Conservation (phyloP, 2,113 vertebrate genomes). For the Dunckerocampus dactyliophorus region DNA sequence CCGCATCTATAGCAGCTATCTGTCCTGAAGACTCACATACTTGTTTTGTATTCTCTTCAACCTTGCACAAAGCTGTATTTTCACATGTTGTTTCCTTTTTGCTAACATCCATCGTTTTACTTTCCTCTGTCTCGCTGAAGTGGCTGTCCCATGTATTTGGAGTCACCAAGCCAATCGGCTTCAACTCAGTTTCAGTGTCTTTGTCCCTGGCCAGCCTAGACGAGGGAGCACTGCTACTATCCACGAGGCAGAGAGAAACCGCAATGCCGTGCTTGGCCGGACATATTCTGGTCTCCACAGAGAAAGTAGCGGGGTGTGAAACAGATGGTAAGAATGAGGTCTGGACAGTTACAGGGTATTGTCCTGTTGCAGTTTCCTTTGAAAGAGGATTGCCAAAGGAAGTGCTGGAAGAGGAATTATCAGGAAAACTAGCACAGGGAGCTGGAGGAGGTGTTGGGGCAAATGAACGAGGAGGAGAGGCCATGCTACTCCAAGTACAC, state of each 20-base stretch:
- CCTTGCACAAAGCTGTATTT: constrained; percentile 10
- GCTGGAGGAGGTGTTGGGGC: constrained; percentile 27
- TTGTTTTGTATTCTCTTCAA: constrained; percentile 19
- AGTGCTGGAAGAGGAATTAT: constrained; percentile 15
- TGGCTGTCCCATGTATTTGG: constrained; percentile 68
- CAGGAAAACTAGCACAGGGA: constrained; percentile 23
- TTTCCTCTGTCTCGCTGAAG: constrained; percentile 23
- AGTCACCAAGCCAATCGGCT: constrained; percentile 55
- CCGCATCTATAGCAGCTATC: constrained; percentile 61
- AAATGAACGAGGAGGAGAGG: constrained; percentile 32
- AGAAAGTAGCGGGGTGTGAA: neutral
- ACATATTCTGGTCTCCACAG: constrained; percentile 32
- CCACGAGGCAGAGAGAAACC: constrained; percentile 52
- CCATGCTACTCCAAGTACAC: constrained; percentile 48
- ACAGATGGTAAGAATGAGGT: constrained; percentile 28
- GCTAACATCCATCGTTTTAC: constrained; percentile 1
- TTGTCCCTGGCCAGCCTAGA: constrained; percentile 71
- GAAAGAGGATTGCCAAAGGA: constrained; percentile 21
- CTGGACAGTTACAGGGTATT: constrained; percentile 13
- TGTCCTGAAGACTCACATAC: constrained; percentile 1
- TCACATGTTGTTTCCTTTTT: neutral
- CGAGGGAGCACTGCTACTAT: constrained; percentile 54
- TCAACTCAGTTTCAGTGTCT: constrained; percentile 37
- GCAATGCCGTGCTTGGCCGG: constrained; percentile 67
- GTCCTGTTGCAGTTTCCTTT: constrained; percentile 23